phyloP scores from a whole-genome alignment of 2,888 invertebrate species.

The Timandra comae region DNA sequence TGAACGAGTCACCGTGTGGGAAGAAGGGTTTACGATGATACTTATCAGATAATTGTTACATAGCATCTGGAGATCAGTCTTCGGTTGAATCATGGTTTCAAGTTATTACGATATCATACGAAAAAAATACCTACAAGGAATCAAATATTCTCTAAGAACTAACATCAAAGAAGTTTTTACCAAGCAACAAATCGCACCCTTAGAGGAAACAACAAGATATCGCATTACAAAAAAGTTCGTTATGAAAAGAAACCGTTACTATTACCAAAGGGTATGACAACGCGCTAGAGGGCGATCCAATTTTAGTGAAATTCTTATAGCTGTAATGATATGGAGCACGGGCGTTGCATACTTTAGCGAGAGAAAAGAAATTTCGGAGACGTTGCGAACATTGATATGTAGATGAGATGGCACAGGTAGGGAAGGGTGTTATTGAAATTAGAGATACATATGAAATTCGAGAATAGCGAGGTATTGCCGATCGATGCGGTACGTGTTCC shows the following conservation, averaged over 20 bases:
- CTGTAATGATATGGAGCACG: constrained; percentile 73
- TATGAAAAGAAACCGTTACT: constrained; percentile 73
- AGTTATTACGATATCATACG: constrained; percentile 15
- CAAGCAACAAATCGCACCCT: constrained; percentile 63
- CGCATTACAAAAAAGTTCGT: constrained; percentile 73
- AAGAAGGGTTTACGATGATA: constrained; percentile 69
- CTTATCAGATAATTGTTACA: constrained; percentile 75
- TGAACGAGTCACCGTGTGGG: constrained; percentile 64
- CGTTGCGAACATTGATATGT: constrained; percentile 71
- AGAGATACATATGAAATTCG: constrained; percentile 68
- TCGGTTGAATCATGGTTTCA: constrained; percentile 4
- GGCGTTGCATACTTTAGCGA: constrained; percentile 68
- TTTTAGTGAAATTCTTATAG: constrained; percentile 64
- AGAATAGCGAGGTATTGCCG: constrained; percentile 48
- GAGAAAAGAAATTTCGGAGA: constrained; percentile 69
- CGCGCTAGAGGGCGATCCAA: constrained; percentile 66
- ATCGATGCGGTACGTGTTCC: constrained; percentile 33
- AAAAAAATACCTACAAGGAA: constrained; percentile 7
- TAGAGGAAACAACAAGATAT: constrained; percentile 69
- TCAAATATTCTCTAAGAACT: constrained; percentile 38
- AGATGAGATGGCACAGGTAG: constrained; percentile 71
- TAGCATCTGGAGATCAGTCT: constrained; percentile 47
- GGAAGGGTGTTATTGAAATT: constrained; percentile 72
- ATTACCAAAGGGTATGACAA: constrained; percentile 71
- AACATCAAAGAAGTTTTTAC: constrained; percentile 52